phyloP scores from a whole-genome alignment of 2,797 vertebrate species.

The Tauraco hartlaubi region DNA sequence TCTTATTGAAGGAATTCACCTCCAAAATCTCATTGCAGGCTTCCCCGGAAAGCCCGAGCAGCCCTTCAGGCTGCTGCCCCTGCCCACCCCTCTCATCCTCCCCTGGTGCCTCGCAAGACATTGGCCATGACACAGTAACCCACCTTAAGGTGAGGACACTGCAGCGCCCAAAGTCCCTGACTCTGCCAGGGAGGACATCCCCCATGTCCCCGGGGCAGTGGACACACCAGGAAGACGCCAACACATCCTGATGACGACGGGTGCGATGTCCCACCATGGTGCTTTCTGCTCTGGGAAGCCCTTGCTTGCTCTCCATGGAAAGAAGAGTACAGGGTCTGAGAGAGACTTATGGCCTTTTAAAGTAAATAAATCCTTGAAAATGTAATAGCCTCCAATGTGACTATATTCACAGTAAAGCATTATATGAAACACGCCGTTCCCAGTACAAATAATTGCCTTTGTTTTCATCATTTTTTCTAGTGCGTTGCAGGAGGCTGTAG shows the following conservation, averaged over 20 bases:
- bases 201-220: rapidly evolving
- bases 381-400: neutral
- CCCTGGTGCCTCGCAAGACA: rapidly evolving
- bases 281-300: neutral
- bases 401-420: slow-evolving; percentile 13
- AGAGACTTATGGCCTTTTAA: neutral
- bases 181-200: neutral
- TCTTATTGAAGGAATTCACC: neutral
- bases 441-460: slow-evolving; percentile 78
- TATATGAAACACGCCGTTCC: slow-evolving; percentile 61
- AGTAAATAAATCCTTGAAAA: slow-evolving; percentile 29
- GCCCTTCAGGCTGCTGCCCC: neutral
- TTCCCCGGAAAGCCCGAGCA: neutral
- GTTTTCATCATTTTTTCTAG: slow-evolving; percentile 69
- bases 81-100: rapidly evolving
- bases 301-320: neutral
- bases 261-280: rapidly evolving
- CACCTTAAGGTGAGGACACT: rapidly evolving
- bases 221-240: rapidly evolving
- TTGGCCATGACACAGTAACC: rapidly evolving
- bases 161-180: neutral
- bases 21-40: neutral
- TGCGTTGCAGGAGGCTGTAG: slow-evolving; percentile 53
- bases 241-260: rapidly evolving
- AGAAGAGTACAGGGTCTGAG: neutral